phyloP scores from a whole-genome alignment of 2,113 vertebrate genomes.

The Apteryx mantelli region DNA sequence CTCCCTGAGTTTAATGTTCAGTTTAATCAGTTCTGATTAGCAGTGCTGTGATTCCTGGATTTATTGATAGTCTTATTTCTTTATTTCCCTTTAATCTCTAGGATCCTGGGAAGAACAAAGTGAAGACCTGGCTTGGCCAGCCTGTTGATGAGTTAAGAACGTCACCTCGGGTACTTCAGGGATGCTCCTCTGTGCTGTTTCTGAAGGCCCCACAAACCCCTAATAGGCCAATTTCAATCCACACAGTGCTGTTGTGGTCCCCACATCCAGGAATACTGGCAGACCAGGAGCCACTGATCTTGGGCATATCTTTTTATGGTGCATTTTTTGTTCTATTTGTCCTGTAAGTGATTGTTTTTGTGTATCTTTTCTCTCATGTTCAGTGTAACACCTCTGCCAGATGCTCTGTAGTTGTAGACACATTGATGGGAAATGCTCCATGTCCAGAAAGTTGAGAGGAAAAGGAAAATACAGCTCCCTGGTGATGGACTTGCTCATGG shows the following conservation, averaged over 20 bases:
- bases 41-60: not conserved
- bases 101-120: not conserved
- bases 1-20: not conserved
- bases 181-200: not conserved
- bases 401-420: accelerated
- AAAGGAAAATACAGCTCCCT: not conserved
- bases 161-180: not conserved
- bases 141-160: not conserved
- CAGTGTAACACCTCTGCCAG: not conserved
- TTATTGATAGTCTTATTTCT: not conserved
- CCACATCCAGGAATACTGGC: not conserved
- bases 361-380: not conserved
- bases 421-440: accelerated
- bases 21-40: not conserved
- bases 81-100: not conserved
- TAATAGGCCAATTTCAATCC: accelerated
- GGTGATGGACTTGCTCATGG: not conserved
- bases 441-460: not conserved
- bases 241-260: not conserved
- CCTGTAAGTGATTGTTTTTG: accelerated
- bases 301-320: not conserved
- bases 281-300: not conserved
- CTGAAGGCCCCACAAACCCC: not conserved
- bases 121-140: not conserved
- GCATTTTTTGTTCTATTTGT: not conserved